Percentiles rank a stretch among this genome's conserved stretches.
Conservation (phyloP, 2,113 vertebrate species). For the Chelonoidis abingdonii region DNA sequence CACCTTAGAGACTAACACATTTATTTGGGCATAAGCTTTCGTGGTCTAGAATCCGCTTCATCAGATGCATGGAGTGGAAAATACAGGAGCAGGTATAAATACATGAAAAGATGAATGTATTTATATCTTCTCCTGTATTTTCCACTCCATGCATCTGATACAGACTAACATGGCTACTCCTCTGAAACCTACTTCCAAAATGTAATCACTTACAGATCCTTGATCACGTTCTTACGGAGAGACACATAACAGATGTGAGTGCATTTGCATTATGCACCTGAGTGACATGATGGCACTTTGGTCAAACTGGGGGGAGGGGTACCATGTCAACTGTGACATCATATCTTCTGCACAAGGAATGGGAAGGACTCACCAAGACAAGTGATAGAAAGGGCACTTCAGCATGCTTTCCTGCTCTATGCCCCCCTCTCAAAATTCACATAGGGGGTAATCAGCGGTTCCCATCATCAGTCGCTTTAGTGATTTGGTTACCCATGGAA, state of each 20-base stretch:
- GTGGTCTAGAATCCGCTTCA: no score
- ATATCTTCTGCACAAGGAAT: background rate
- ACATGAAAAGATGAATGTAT: no score
- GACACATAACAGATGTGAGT: background rate
- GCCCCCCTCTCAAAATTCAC: background rate
- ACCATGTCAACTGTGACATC: background rate
- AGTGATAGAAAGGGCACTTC: background rate
- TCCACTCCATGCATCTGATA: no score
- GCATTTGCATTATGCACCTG: background rate
- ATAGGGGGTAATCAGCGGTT: background rate
- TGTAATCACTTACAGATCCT: background rate
- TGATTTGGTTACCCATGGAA: background rate
- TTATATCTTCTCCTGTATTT: no score
- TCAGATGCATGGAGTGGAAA: no score
- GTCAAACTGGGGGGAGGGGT: background rate
- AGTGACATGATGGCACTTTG: background rate
- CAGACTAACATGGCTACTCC: no score
- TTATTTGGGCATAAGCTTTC: no score
- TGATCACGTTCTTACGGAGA: background rate
- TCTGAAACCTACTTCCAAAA: background rate
- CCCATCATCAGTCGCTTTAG: background rate
- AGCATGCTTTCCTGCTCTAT: background rate
- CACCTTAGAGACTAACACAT: no score
- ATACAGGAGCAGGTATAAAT: no score
- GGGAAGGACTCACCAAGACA: background rate